phyloP scores from a whole-genome alignment of 2,797 vertebrate genomes.

The Cyclopterus lumpus region DNA sequence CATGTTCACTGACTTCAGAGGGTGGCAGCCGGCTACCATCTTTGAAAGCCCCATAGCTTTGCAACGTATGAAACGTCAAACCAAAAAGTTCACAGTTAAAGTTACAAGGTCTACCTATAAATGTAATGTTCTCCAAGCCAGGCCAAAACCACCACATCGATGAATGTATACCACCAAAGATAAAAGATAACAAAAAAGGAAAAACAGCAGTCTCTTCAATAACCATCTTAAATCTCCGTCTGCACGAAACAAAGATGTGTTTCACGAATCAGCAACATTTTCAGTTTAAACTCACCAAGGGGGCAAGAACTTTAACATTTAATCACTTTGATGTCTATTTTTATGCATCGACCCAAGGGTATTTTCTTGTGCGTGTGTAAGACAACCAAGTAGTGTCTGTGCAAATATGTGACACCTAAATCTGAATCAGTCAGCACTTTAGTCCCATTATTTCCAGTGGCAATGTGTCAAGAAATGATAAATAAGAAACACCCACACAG shows the following conservation, averaged over 20 bases:
- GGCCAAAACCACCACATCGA: neutral
- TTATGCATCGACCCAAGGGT: conserved; percentile 40
- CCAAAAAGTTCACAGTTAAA: neutral
- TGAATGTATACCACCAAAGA: neutral
- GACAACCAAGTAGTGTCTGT: conserved; percentile 31
- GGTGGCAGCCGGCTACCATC: neutral
- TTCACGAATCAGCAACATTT: conserved; percentile 59
- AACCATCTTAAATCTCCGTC: conserved; percentile 28
- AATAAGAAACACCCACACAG: conserved; percentile 46
- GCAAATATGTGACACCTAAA: conserved; percentile 55
- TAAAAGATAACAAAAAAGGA: neutral
- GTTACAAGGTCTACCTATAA: neutral
- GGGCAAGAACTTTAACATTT: conserved; percentile 51
- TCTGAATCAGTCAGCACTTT: conserved; percentile 76
- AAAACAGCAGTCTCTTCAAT: conserved; percentile 1
- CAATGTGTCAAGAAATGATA: conserved; percentile 59
- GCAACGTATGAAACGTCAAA: neutral
- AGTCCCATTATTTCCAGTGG: conserved; percentile 63
- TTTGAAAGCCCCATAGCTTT: neutral
- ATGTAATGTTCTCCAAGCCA: neutral
- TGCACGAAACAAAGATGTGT: conserved; percentile 39
- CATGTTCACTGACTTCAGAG: neutral
- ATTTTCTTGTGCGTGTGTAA: conserved; percentile 26
- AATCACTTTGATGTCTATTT: conserved; percentile 63
- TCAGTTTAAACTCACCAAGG: conserved; percentile 49